Evolutionary conservation across 2,113 vertebrate genomes (phyloP), one percentile per base, ranked within the genome.

Genomic region (Clarias magur): DNA sequence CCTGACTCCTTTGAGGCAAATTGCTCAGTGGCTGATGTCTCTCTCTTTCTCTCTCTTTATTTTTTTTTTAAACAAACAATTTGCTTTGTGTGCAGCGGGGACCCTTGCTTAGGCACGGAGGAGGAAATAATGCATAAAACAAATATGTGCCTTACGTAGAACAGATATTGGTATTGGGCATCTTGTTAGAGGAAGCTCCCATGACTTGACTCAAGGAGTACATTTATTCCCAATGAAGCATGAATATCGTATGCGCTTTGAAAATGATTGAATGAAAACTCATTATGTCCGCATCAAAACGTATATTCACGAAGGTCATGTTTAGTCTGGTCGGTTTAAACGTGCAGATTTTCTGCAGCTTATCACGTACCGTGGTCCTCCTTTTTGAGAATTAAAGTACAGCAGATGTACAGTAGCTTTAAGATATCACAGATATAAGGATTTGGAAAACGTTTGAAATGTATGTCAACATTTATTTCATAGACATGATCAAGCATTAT

Each of bases 21-120:
- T 89, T 87, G 83, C 88, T 86, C 25, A 1, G 65, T 3, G 68
- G 90, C 86, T 93, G 90, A 94, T 93, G 89, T 90, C 86, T 93
- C 93, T 94, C 92, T 93, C 7, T 48, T 7, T 48, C 6, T 48
- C 6, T 48, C 42, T 42, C n/a, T 67, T 4, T 67, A 6, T 42
- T 30, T 27, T 70, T 73, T 76, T 76, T 78, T 78, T 54, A 27
- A 81, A 62, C 57, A 81, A 94, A 93, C 88, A 91, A 92, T 88
- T 89, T 82, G 75, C 81, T 91, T 89, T 72, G 83, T 83, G 88
- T 85, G 80, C 75, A 89, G 88, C 84, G 62, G 68, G 85, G 79
- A 78, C 72, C 78, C 86, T 83, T 88, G 63, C 79, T 12, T 73
- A 57, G 53, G 38, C 0, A n/a, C 23, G 30, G 30, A 90, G 68